These are phyloP conservation scores for Sarcophaga subvicina DNA, from an alignment of 2,888 invertebrate species.

Conservation along the genomic window DNA sequence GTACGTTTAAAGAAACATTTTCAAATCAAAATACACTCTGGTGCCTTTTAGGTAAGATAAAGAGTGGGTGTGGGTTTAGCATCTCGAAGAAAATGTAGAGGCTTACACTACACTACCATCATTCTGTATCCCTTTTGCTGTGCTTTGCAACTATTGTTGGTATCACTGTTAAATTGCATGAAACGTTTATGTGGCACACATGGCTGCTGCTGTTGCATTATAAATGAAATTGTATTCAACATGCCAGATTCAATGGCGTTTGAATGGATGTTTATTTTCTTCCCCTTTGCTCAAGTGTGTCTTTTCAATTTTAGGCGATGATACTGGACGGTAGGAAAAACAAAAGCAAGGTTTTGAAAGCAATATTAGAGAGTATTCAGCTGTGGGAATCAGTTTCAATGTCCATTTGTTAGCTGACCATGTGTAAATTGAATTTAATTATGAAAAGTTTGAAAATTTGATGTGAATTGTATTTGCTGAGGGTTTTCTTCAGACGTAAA, in stretches of 20 bases:
- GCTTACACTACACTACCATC: too few species aligned
- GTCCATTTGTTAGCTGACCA: constrained; percentile 56
- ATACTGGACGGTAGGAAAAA: neutral
- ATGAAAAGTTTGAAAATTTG: neutral
- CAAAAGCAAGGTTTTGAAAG: neutral
- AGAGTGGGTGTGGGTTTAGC: neutral
- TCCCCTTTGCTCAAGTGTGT: neutral
- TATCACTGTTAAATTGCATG: constrained; percentile 58
- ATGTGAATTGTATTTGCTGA: too few species aligned
- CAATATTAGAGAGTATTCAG: neutral
- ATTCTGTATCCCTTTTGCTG: neutral
- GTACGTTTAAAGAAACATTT: neutral
- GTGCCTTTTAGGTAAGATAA: neutral
- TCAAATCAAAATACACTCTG: neutral
- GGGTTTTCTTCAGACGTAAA: too few species aligned
- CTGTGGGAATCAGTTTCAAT: neutral
- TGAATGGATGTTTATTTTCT: constrained; percentile 19
- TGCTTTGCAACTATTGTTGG: neutral
- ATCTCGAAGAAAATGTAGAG: neutral
- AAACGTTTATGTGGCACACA: constrained; percentile 51
- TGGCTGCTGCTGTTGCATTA: constrained; percentile 63
- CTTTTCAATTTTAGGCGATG: neutral
- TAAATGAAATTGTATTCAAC: constrained; percentile 56
- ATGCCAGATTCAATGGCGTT: constrained; percentile 48
- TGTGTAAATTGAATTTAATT: constrained; percentile 59